Percentiles rank a stretch among this genome's conserved stretches.
Conservation (phyloP, 2,888 invertebrate species). For the Elmis aenea region DNA sequence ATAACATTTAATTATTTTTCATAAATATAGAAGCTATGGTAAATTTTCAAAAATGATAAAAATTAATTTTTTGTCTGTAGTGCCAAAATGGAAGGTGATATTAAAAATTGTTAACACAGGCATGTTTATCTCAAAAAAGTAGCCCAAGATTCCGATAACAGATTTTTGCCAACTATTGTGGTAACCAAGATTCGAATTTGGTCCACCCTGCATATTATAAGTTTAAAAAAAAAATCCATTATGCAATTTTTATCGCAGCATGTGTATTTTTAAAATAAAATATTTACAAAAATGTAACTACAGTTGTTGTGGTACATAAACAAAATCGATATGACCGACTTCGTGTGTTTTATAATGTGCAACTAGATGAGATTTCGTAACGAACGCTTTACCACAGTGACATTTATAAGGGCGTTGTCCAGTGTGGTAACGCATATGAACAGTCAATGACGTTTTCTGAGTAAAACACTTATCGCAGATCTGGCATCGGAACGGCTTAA, state of each 20-base stretch:
- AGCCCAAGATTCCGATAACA: no score
- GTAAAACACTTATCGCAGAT: conserved; percentile 54
- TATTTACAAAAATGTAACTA: background rate
- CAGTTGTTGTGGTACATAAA: conserved; percentile 8
- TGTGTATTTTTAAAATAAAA: background rate
- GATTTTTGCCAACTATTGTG: no score
- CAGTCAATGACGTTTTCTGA: conserved; percentile 51
- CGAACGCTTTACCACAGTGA: conserved; percentile 32
- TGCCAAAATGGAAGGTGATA: no score
- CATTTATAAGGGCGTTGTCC: conserved; percentile 51
- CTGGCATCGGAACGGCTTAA: conserved; percentile 44
- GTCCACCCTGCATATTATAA: no score
- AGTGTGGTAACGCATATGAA: conserved; percentile 43
- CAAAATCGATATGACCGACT: conserved; percentile 10
- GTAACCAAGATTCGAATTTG: no score
- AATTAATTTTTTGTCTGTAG: no score
- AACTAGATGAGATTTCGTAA: conserved; percentile 31
- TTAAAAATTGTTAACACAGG: no score
- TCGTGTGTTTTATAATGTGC: conserved; percentile 29
- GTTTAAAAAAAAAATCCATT: background rate
- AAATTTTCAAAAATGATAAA: no score
- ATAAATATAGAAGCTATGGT: no score
- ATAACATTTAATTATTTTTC: no score
- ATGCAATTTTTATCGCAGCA: background rate
- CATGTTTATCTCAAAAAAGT: no score